phyloP scores from a whole-genome alignment of 2,888 invertebrate genomes.

The Chalcis sispes region DNA sequence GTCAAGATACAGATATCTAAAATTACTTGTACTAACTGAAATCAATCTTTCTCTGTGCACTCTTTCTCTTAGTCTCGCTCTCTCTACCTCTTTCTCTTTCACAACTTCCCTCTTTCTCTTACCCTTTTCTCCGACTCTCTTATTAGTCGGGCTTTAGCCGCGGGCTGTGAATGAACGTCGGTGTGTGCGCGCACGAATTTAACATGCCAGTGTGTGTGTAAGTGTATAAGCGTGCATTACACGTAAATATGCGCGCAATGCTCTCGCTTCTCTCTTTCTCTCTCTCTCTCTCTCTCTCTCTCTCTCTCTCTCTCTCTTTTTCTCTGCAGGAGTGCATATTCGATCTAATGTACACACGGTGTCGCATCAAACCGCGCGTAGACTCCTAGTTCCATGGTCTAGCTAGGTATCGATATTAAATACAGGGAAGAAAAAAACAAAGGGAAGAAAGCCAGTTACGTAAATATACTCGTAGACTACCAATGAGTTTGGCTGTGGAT shows the following conservation, averaged over 20 bases:
- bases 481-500: too few species aligned
- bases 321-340: conserved; percentile 48
- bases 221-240: conserved; percentile 61
- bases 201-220: conserved; percentile 70
- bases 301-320: too few species aligned
- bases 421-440: background rate
- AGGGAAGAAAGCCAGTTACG: background rate
- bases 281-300: background rate
- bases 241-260: conserved; percentile 64
- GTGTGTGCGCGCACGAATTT: conserved; percentile 70
- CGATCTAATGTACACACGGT: conserved; percentile 51
- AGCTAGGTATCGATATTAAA: background rate
- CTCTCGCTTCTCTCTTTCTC: background rate
- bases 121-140: conserved; percentile 66
- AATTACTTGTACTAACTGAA: too few species aligned
- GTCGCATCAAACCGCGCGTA: background rate
- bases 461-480: too few species aligned
- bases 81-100: conserved; percentile 47
- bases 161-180: conserved; percentile 63
- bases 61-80: background rate
- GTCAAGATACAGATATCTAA: too few species aligned
- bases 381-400: too few species aligned
- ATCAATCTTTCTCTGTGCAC: background rate
- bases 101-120: conserved; percentile 34
- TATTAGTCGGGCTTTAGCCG: conserved; percentile 73